phyloP scores from a whole-genome alignment of 2,797 vertebrate genomes.

The Spinus olivaceus region DNA sequence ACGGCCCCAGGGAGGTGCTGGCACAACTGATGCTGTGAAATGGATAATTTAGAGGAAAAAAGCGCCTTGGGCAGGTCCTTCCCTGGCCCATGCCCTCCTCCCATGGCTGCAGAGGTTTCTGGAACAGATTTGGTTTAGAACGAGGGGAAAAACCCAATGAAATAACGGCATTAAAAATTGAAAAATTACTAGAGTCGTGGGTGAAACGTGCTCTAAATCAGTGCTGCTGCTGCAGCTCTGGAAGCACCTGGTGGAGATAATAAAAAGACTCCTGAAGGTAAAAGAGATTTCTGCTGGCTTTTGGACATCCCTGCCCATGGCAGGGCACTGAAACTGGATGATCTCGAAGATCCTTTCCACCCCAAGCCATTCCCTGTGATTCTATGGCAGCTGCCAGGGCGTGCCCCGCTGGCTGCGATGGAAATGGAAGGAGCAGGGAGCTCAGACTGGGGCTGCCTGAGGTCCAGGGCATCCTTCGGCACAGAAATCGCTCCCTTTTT shows the following conservation, averaged over 20 bases:
- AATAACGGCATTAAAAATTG: neutral
- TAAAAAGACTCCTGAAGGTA: neutral
- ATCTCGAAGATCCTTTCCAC: neutral
- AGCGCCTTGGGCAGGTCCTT: accelerated
- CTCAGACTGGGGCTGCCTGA: neutral
- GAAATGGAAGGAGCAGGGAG: neutral
- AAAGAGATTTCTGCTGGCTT: neutral
- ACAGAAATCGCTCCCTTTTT: neutral
- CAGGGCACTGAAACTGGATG: neutral
- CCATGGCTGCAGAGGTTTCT: neutral
- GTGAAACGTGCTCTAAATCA: neutral
- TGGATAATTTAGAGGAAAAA: accelerated
- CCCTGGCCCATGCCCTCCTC: neutral
- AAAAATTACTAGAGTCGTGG: accelerated
- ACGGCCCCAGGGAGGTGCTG: neutral
- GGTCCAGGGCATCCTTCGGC: neutral
- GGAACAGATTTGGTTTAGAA: neutral
- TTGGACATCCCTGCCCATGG: neutral
- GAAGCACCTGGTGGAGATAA: neutral
- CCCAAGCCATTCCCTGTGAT: neutral
- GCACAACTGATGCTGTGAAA: neutral
- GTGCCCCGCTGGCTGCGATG: neutral
- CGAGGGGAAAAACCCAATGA: neutral
- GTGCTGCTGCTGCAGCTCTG: neutral
- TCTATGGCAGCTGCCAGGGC: neutral